These are phyloP conservation scores for Odontothrips loti DNA, from an alignment of 2,888 invertebrate genomes.

Conservation along the genomic window DNA sequence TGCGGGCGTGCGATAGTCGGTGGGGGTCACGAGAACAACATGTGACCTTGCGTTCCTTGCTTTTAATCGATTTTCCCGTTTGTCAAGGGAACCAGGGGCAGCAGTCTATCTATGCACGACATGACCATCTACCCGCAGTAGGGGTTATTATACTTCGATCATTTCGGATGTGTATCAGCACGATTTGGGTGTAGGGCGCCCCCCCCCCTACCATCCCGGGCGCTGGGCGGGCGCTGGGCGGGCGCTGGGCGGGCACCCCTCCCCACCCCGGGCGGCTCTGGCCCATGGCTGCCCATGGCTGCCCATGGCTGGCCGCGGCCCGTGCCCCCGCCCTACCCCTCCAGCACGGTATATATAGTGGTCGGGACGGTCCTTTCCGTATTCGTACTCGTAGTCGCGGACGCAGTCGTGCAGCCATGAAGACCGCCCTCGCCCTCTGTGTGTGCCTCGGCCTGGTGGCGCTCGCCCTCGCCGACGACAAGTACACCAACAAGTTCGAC, in stretches of 20 bases:
- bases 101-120: too few relatives aligned
- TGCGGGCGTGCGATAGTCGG: too few relatives aligned
- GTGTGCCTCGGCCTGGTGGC: conserved; percentile 29
- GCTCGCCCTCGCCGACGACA: conserved; percentile 43
- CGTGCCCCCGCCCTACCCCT: neutral
- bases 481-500: conserved; percentile 63
- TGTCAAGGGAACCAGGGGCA: too few relatives aligned
- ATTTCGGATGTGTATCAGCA: neutral
- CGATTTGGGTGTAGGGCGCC: neutral
- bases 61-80: too few relatives aligned
- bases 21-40: too few relatives aligned
- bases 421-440: conserved; percentile 27
- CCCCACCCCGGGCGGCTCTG: neutral
- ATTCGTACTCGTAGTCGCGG: neutral
- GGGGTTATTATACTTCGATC: too few relatives aligned
- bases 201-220: neutral
- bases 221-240: neutral
- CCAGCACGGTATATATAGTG: neutral
- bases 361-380: neutral
- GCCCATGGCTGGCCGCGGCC: neutral
- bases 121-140: too few relatives aligned
- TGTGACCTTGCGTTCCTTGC: too few relatives aligned
- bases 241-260: neutral
- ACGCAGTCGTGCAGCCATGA: conserved; percentile 26
- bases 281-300: neutral